A percentile compares a stretch with the other conserved stretches of the same genome.
phyloP scores from a whole-genome alignment of 1,140 invertebrate species.

The Helicoverpa armigera region DNA sequence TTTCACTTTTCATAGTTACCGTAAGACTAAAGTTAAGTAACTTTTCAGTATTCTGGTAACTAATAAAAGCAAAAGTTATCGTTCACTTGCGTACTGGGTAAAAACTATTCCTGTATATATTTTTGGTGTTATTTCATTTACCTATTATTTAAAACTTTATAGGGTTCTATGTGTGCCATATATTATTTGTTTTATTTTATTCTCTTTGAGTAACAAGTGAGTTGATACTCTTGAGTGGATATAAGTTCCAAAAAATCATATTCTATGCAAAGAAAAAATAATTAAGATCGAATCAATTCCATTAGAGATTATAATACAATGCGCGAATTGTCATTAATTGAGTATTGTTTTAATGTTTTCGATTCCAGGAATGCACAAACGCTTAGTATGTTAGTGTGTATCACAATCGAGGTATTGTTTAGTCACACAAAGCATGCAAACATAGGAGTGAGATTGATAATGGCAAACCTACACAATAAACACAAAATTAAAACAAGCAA shows the following conservation, averaged over 20 bases:
- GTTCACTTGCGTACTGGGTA: no score
- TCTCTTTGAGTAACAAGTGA: not conserved
- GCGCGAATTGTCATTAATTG: not conserved
- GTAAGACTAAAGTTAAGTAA: no score
- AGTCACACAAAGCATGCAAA: constrained; percentile 52
- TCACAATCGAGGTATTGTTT: constrained; percentile 40
- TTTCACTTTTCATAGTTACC: no score
- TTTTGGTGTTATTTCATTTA: no score
- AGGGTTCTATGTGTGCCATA: no score
- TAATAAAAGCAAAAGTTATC: no score
- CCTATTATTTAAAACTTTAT: no score
- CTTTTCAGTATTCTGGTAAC: no score
- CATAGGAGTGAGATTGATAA: constrained; percentile 62
- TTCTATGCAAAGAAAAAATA: constrained; percentile 29
- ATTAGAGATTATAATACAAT: not conserved
- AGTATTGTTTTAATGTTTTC: constrained; percentile 9
- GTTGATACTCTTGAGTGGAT: not conserved
- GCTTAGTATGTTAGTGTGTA: constrained; percentile 29
- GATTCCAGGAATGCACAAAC: constrained; percentile 10
- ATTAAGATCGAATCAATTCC: constrained; percentile 9
- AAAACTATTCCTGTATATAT: no score
- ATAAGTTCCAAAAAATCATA: constrained; percentile 21
- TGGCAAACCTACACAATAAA: constrained; percentile 85
- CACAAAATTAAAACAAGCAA: constrained; percentile 73
- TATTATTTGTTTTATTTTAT: not conserved